Conservation (phyloP, 2,888 invertebrate species). For the Pecten maximus region DNA sequence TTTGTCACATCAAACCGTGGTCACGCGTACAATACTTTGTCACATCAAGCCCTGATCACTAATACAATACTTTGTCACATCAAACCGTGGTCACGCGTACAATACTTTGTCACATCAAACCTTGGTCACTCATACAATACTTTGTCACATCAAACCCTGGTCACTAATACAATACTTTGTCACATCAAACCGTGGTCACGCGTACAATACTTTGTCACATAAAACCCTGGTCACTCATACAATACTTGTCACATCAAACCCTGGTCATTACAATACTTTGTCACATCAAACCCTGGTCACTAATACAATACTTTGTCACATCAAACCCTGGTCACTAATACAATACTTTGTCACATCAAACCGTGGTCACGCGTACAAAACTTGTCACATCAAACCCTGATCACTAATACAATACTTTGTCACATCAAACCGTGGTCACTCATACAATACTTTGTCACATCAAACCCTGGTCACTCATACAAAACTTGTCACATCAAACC, state of each 20-base stretch:
- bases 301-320: no score
- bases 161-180: not conserved
- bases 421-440: not conserved
- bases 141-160: no score
- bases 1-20: no score
- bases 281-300: not conserved
- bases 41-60: not conserved
- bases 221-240: not conserved
- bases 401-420: not conserved
- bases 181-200: not conserved
- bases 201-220: no score
- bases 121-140: no score
- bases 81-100: not conserved
- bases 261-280: not conserved
- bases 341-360: not conserved
- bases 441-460: no score
- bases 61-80: no score
- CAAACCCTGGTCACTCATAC: not conserved
- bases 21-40: not conserved
- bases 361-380: no score
- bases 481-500: not conserved
- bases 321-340: no score
- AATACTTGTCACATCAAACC: not conserved
- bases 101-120: not conserved
- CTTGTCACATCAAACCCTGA: no score